Conservation (phyloP, 2,888 invertebrate species). For the Vanessa cardui region DNA sequence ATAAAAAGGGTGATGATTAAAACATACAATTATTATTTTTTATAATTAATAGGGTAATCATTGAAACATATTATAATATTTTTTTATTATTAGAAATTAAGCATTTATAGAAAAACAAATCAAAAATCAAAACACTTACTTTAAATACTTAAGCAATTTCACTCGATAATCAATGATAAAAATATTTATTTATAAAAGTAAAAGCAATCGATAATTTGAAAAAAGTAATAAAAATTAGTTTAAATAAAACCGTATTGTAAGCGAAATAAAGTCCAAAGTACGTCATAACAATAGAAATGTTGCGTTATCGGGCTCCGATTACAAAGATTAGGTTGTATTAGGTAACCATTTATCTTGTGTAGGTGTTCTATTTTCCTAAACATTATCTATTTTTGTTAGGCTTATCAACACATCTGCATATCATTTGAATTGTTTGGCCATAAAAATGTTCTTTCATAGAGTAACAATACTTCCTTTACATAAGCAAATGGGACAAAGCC, state of each 20-base stretch:
- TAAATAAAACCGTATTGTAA: slow-evolving; percentile 15
- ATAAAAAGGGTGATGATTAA: not conserved
- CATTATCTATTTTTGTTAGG: slow-evolving; percentile 38
- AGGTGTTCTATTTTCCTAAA: slow-evolving; percentile 38
- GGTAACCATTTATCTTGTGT: slow-evolving; percentile 45
- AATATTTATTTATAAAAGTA: not conserved
- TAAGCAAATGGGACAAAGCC: too few species aligned
- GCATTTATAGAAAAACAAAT: too few species aligned
- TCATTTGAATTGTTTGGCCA: slow-evolving; percentile 6
- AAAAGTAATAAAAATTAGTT: not conserved
- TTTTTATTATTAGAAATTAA: not conserved
- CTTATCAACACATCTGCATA: slow-evolving; percentile 36
- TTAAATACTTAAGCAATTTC: not conserved
- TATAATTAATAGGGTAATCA: too few species aligned
- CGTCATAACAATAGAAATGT: slow-evolving; percentile 12
- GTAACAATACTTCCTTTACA: too few species aligned
- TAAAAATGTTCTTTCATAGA: slow-evolving; percentile 1
- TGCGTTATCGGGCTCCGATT: slow-evolving; percentile 49
- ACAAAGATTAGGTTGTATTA: slow-evolving; percentile 48
- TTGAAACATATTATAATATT: not conserved
- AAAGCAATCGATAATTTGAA: slow-evolving; percentile 16
- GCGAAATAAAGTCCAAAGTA: slow-evolving; percentile 19
- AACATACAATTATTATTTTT: not conserved
- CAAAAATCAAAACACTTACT: not conserved
- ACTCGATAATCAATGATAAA: slow-evolving; percentile 6